These are phyloP conservation scores for Lycophotia porphyrea DNA, from an alignment of 2,888 invertebrate genomes.

Conservation along the genomic window DNA sequence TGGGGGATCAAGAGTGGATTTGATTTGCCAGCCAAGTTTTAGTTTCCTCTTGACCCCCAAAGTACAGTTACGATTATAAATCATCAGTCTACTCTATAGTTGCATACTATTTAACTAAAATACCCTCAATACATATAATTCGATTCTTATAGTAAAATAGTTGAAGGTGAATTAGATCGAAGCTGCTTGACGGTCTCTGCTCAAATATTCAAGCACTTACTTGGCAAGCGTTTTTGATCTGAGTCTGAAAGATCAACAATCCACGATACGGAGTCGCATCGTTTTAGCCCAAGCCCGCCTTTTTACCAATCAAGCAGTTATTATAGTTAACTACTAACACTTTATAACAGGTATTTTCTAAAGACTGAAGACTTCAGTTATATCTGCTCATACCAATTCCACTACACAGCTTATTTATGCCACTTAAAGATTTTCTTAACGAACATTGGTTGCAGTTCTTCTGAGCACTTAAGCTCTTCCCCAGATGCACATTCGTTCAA, in stretches of 20 bases:
- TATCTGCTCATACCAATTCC: background rate
- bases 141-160: background rate
- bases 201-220: background rate
- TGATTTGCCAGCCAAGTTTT: no score
- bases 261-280: background rate
- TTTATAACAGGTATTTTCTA: no score
- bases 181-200: background rate
- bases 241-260: background rate
- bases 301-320: background rate
- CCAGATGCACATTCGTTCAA: conserved; percentile 36
- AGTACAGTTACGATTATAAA: no score
- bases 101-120: no score
- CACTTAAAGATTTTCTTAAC: background rate
- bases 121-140: no score
- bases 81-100: no score
- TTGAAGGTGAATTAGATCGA: background rate
- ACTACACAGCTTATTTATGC: background rate
- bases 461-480: conserved; percentile 1
- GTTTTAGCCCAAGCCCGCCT: background rate
- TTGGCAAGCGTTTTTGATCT: background rate
- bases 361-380: no score
- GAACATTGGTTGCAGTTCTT: conserved; percentile 19
- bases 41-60: no score
- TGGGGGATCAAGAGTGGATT: no score
- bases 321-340: no score